Evolutionary conservation across 2,888 invertebrate species (phyloP).

Genomic region (Carterocephalus palaemon): DNA sequence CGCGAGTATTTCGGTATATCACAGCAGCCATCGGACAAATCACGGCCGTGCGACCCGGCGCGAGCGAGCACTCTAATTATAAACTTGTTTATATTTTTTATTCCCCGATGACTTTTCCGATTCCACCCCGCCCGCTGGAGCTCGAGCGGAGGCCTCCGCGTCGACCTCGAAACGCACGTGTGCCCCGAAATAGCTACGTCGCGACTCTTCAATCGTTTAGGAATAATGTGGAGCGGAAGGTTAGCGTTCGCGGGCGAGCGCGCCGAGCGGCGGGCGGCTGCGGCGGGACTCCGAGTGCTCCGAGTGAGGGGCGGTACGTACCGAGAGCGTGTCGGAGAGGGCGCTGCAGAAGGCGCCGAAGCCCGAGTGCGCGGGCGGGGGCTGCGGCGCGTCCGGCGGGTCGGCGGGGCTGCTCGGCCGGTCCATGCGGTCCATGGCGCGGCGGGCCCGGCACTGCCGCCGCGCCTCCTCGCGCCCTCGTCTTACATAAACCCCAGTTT

Average conservation of each 20-base stretch:
- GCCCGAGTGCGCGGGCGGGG: constrained; percentile 53
- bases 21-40: constrained; percentile 72
- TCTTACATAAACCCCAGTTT: constrained; percentile 61
- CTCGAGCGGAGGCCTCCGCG: constrained; percentile 42
- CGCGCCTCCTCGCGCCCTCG: constrained; percentile 44
- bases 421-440: constrained; percentile 60
- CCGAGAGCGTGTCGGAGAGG: constrained; percentile 73
- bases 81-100: constrained; percentile 78
- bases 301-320: constrained; percentile 61
- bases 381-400: constrained; percentile 45
- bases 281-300: constrained; percentile 29
- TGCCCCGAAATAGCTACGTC: constrained; percentile 61
- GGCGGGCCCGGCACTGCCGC: constrained; percentile 62
- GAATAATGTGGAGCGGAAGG: constrained; percentile 30
- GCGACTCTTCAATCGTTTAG: constrained; percentile 43
- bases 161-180: constrained; percentile 72
- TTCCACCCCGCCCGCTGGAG: constrained; percentile 40
- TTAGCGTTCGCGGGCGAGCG: constrained; percentile 50
- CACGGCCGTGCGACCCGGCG: constrained; percentile 76
- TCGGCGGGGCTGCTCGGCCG: constrained; percentile 43
- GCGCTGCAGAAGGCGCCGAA: constrained; percentile 77
- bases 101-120: constrained; percentile 62
- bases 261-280: constrained; percentile 28
- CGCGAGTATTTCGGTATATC: constrained; percentile 76
- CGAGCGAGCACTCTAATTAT: constrained; percentile 76